Evolutionary conservation across 92 coral and sea anemone genomes (phyloP).

Genomic region (Bergia puertoricense): DNA sequence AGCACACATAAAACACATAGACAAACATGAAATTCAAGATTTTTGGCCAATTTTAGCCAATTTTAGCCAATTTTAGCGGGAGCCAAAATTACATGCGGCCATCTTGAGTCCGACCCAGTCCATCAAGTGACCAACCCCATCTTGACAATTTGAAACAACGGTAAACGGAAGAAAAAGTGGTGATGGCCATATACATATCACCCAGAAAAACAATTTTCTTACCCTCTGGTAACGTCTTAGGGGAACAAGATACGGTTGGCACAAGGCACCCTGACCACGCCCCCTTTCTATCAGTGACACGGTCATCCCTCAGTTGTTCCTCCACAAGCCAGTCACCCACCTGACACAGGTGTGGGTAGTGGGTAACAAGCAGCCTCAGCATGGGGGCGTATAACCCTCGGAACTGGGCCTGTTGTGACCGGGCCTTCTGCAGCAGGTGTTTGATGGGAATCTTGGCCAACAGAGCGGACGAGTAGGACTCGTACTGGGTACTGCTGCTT

Average conservation of each 20-base stretch:
- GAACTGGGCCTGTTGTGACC: constrained; percentile 79
- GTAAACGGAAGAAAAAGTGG: neutral
- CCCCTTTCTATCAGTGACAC: constrained; percentile 32
- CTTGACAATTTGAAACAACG: neutral
- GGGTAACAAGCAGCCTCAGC: constrained; percentile 77
- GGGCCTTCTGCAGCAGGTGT: constrained; percentile 80
- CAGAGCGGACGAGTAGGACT: constrained; percentile 70
- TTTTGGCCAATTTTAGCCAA: no score
- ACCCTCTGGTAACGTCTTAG: constrained; percentile 64
- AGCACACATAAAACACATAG: no score
- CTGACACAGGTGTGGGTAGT: constrained; percentile 93
- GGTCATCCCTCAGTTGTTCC: constrained; percentile 62
- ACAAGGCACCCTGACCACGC: constrained; percentile 34
- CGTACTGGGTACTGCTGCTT: constrained; percentile 71
- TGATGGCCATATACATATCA: neutral
- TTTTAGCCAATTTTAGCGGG: no score
- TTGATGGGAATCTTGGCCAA: constrained; percentile 91
- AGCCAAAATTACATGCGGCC: no score
- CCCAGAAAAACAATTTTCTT: neutral
- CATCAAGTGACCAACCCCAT: no score
- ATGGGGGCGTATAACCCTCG: constrained; percentile 89
- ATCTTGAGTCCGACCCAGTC: no score
- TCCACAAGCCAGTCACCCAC: constrained; percentile 95
- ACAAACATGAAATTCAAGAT: no score
- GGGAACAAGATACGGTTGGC: constrained; percentile 61